Percentiles rank a stretch among this genome's conserved stretches.
Conservation (phyloP, 2,797 vertebrate species). For the Sebastes melanostomus region DNA sequence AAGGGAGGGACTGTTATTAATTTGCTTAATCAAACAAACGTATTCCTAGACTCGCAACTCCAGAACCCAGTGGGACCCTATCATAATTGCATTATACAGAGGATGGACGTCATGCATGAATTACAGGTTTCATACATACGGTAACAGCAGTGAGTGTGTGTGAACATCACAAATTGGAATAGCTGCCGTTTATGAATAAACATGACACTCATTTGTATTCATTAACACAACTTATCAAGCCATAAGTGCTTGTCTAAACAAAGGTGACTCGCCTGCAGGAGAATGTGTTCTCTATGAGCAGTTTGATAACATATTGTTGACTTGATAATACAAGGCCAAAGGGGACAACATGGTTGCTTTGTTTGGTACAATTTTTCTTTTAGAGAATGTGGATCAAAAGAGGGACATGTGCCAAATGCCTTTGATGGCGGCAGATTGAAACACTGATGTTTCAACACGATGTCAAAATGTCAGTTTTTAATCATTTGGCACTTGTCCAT, state of each 20-base stretch:
- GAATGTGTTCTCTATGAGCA: background rate
- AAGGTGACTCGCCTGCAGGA: slow-evolving; percentile 1
- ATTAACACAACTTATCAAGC: slow-evolving; percentile 24
- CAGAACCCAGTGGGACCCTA: background rate
- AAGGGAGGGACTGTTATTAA: background rate
- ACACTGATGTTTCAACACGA: background rate
- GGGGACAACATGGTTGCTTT: background rate
- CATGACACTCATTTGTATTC: slow-evolving; percentile 35
- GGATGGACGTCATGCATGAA: slow-evolving; percentile 8
- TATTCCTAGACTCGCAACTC: background rate
- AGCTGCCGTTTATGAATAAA: slow-evolving; percentile 28
- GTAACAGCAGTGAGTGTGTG: slow-evolving; percentile 2
- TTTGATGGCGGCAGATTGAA: background rate
- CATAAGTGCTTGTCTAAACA: slow-evolving; percentile 27
- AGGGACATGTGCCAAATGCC: background rate
- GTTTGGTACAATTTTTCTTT: background rate
- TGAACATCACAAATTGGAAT: slow-evolving; percentile 4
- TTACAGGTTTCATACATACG: slow-evolving; percentile 3
- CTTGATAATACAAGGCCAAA: background rate
- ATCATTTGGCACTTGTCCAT: background rate
- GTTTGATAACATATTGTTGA: background rate
- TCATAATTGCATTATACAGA: background rate
- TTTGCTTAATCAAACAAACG: background rate
- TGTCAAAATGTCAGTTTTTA: background rate
- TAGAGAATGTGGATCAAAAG: background rate